Evolutionary conservation across 2,888 invertebrate genomes (phyloP), one percentile per base, ranked within the genome.

Genomic region (Thymelicus acteon): DNA sequence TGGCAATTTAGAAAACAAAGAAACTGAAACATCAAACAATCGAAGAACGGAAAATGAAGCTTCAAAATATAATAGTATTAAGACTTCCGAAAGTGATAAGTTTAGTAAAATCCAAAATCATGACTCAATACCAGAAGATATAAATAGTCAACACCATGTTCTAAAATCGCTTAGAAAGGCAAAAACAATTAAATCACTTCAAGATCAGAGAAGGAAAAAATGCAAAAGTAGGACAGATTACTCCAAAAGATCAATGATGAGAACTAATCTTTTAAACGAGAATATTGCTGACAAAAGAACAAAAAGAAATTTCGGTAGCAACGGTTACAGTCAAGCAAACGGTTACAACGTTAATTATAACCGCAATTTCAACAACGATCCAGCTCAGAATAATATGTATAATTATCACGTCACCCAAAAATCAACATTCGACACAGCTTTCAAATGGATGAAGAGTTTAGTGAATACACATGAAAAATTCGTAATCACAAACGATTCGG

Each of bases 391-490:
- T 7, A 40, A 40, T 6, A 8, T 40, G 40, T 40, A 40, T 40
- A 40, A 67, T 40, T 60, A 67, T 44, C 19, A 49, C 52, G 67
- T 67, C 5, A 67, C 67, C 1, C 19, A 67, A 44, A 67, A 60
- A n/a, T 44, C 60, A 0, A 60, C 52, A 15, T 37, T 67, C 0
- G 24, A 37, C 60, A 40, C 7, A 52, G 67, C 60, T 7, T n/a
- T 60, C 3, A 31, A 61, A 7, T 67, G 49, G 67, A n/a, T 67
- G 4, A 67, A 61, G 5, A 44, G 6, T 8, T 24, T 60, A 6
- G 44, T 67, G 19, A 40, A 44, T 44, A 12, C 67, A 15, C 67
- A 67, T n/a, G 60, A 67, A 13, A 67, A 67, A 44, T 44, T 61
- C 31, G 15, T 67, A 2, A 67, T 67, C 8, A 57, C 44, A 44